These are phyloP conservation scores for Germaria angustata DNA, from an alignment of 2,888 invertebrate species.

Conservation along the genomic window DNA sequence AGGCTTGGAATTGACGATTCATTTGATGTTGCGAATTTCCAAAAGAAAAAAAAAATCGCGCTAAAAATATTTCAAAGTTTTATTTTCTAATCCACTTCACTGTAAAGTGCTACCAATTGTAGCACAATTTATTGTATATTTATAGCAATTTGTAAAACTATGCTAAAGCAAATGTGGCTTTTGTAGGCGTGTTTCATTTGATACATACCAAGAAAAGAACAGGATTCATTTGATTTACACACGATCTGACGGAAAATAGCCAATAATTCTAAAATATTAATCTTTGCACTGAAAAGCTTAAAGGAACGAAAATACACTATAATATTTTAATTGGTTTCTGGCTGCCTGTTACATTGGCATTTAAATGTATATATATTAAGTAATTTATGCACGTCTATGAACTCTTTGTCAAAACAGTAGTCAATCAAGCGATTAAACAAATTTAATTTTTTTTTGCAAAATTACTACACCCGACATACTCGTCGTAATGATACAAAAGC, in stretches of 20 bases:
- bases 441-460: neutral
- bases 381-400: slow-evolving; percentile 37
- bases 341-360: neutral
- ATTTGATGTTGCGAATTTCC: no score
- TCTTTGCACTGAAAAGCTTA: neutral
- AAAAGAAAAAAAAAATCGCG: no score
- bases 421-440: slow-evolving; percentile 41
- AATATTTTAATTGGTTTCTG: slow-evolving; percentile 59
- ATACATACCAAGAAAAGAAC: slow-evolving; percentile 30
- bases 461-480: no score
- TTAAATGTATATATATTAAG: neutral
- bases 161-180: neutral
- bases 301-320: slow-evolving; percentile 5
- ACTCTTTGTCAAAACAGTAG: slow-evolving; percentile 56
- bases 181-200: slow-evolving; percentile 56
- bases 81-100: neutral
- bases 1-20: no score
- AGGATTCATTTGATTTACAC: slow-evolving; percentile 11
- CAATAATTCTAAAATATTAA: slow-evolving; percentile 30
- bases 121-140: neutral
- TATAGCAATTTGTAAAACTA: slow-evolving; percentile 21
- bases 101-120: neutral
- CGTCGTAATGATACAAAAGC: slow-evolving; percentile 2
- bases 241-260: neutral
- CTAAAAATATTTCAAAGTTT: no score